Base-by-base conservation (phyloP, 2,797 vertebrate genomes). In the Acanthurus lineatus region DNA sequence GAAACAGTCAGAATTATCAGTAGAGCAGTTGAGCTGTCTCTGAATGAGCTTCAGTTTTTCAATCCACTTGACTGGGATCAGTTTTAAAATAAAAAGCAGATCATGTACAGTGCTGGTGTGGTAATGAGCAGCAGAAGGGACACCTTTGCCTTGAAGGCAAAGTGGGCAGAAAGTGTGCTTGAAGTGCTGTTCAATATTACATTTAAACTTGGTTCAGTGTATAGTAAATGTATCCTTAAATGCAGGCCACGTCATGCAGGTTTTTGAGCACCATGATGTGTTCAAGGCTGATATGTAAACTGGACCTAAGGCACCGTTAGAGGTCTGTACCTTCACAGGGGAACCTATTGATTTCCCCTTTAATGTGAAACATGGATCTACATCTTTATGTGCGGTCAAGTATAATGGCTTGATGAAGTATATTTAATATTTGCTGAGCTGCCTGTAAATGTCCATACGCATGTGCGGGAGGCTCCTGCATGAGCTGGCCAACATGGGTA, bases 341-440 rank as follows among this genome's bases (percentile, higher is more conserved):
- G 59, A 79, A 69, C 25, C 47, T 89, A 91, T 91, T 81, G 89
- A 88, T 90, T 87, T 79, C 40, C 45, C 57, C 48, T 81, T 89
- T 88, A 88, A 83, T 87, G 86, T 92, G 79, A 88, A 85, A 89
- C 88, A 86, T 86, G 73, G 82, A 73, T 75, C 63, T 78, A 66
- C 77, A 76, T 54, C 77, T 80, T 70, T 84, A 76, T 64, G 45
- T 82, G 78, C 76, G 80, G 68, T 84, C 71, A 85, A 83, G 78
- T 80, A 85, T 92, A 91, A 89, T 91, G 76, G 80, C 74, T 79
- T 69, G 77, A 86, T 86, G 78, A 84, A 83, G 70, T 87, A 71
- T 84, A 53, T 83, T 73, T 87, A 85, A 86, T 87, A 86, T 90
- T 88, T 91, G 76, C 68, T 22, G 35, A 56, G 76, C 69, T 73